Base-by-base conservation (phyloP, 92 coral and sea anemone species). In the Micromussa lordhowensis region DNA sequence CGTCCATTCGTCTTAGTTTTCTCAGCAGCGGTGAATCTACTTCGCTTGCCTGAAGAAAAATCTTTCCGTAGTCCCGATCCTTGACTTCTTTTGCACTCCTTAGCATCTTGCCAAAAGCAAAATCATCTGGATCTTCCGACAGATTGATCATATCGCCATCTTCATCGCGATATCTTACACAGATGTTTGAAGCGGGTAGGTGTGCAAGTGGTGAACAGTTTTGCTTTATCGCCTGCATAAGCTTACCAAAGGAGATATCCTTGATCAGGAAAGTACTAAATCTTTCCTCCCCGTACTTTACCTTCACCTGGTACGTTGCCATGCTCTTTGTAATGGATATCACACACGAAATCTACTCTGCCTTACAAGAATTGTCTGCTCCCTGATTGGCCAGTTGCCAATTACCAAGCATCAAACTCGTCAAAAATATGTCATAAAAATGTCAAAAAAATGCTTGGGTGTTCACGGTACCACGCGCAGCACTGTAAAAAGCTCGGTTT, bases 91-190 rank as follows among this genome's bases (percentile, higher is more conserved):
- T 79, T 48, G 86, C 92, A 77, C 88, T 77, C 77, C 92, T 70
- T 49, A 90, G 85, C 89, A 77, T 90, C 78, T 90, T 81, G 2
- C 85, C 82, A 28, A 79, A 78, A 36, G n/a, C n/a, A n/a, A n/a
- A n/a, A n/a, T n/a, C n/a, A n/a, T n/a, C n/a, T n/a, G n/a, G n/a
- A n/a, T n/a, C n/a, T n/a, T n/a, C n/a, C n/a, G n/a, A n/a, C n/a
- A n/a, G n/a, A n/a, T n/a, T n/a, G n/a, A n/a, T n/a, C 81, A 78
- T 75, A 75, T 89, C 88, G 57, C 92, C 81, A 74, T 89, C 88
- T 2, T 84, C 88, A 81, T 89, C 81, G 49, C 85, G 84, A 55
- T 89, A 89, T 29, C 81, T 12, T 70, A 79, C 71, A 6, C 89
- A 40, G 54, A 90, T 84, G 71, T 68, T 78, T 69, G 74, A 84